Percentiles rank a stretch among this genome's conserved stretches.
Conservation (phyloP, 2,888 invertebrate genomes). For the Andrena bucephala region DNA sequence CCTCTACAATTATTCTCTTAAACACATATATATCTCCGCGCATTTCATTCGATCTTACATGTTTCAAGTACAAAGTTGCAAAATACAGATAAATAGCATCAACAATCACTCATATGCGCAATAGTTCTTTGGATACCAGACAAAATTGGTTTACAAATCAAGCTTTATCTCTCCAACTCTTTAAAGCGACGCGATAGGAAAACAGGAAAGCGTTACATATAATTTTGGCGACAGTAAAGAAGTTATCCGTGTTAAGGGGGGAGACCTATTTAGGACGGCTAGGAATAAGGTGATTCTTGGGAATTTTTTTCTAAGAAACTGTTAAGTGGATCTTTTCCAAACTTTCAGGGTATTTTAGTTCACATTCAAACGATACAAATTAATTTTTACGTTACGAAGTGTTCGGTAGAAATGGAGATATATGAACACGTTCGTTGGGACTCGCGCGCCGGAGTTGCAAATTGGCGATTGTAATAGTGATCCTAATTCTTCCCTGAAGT, state of each 20-base stretch:
- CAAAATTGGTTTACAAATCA: not conserved
- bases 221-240: not conserved
- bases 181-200: not conserved
- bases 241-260: not conserved
- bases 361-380: too few relatives aligned
- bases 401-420: too few relatives aligned
- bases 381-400: too few relatives aligned
- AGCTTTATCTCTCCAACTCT: not conserved
- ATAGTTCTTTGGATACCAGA: not conserved
- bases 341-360: too few relatives aligned
- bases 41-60: not conserved
- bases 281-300: too few relatives aligned
- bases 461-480: too few relatives aligned
- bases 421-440: too few relatives aligned
- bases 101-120: not conserved
- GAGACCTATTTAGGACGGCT: too few relatives aligned
- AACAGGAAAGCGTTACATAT: not conserved
- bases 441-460: too few relatives aligned
- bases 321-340: too few relatives aligned
- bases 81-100: constrained; percentile 3
- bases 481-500: too few relatives aligned
- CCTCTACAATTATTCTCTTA: not conserved
- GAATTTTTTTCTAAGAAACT: too few relatives aligned
- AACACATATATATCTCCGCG: constrained; percentile 1
- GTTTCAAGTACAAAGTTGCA: constrained; percentile 4